phyloP scores from a whole-genome alignment of 1,140 invertebrate genomes.

The Calephelis nemesis region DNA sequence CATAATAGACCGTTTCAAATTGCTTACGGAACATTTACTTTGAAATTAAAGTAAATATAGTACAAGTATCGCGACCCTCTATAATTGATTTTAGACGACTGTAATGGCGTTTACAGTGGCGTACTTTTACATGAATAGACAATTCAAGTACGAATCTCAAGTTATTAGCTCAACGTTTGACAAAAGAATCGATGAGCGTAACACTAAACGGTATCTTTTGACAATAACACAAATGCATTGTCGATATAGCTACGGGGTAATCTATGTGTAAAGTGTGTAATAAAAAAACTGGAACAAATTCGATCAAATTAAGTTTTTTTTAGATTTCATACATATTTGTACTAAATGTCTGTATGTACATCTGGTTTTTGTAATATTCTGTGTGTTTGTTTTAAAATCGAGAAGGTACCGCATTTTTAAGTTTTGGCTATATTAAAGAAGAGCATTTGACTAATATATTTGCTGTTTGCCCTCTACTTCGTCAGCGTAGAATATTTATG shows the following conservation, averaged over 20 bases:
- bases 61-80: background rate
- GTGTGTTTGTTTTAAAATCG: no score
- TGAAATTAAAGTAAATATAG: background rate
- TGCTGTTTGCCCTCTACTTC: no score
- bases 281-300: background rate
- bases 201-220: background rate
- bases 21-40: background rate
- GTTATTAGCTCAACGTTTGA: background rate
- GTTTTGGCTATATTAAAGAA: no score
- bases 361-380: no score
- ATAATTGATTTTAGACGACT: background rate
- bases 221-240: background rate
- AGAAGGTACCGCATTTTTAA: no score
- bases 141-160: background rate
- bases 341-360: no score
- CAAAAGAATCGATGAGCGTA: background rate
- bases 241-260: conserved; percentile 2
- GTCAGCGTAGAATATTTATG: no score
- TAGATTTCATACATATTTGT: no score
- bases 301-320: background rate
- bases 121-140: background rate
- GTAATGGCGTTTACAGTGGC: background rate
- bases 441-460: no score
- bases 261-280: background rate
- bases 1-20: background rate